A percentile compares a stretch with the other conserved stretches of the same genome.
Evolutionary conservation across 2,113 vertebrate genomes (phyloP).

Genomic region (Typhlomys cinereus): DNA sequence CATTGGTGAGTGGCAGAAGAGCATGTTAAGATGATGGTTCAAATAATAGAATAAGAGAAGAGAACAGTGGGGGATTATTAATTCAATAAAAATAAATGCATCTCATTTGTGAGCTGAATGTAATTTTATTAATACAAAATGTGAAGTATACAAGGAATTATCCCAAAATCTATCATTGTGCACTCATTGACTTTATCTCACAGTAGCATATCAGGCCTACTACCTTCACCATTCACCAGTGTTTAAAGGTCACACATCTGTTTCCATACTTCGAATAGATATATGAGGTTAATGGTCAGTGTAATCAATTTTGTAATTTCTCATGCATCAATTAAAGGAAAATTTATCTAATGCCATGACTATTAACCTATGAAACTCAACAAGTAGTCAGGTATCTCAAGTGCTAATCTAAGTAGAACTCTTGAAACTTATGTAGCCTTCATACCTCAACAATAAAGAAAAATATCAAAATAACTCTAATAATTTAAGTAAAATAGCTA

Average conservation of each 20-base stretch:
- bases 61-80: fast-evolving
- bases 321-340: neutral
- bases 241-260: neutral
- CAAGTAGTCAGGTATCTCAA: neutral
- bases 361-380: neutral
- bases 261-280: neutral
- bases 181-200: neutral
- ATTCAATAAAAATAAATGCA: neutral
- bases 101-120: neutral
- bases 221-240: neutral
- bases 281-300: neutral
- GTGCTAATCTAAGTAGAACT: neutral
- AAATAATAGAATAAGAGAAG: neutral
- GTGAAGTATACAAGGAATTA: neutral
- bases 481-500: conserved; percentile 1
- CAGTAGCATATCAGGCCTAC: neutral
- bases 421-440: neutral
- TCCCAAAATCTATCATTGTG: neutral
- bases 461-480: neutral
- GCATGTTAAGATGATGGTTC: neutral
- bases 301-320: neutral
- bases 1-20: neutral
- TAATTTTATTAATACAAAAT: neutral
- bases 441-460: neutral
- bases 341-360: neutral